Evolutionary conservation across 2,888 invertebrate species (phyloP), one percentile per base, ranked within the genome.

Genomic region (Microdon myrmicae): DNA sequence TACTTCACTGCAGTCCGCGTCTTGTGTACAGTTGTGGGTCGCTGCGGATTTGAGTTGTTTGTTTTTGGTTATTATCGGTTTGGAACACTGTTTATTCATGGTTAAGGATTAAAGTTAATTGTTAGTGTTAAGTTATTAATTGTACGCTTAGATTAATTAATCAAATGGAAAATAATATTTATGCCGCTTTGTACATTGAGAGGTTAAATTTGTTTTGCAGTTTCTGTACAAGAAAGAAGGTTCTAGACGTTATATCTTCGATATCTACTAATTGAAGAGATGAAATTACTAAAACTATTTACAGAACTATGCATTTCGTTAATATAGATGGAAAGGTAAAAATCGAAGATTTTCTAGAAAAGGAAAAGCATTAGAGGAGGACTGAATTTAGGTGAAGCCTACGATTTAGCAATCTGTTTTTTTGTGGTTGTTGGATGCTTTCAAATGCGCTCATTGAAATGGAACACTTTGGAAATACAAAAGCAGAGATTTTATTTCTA

Each of bases 1-100:
- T 68, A 71, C 70, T 71, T 79, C 76, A 71, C 74, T 77, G 76
- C 80, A 80, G 72, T 80, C 80, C 70, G 74, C 74, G 72, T 80
- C 72, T 69, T 73, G 74, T 71, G 77, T 75, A 76, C 80, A 80
- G 74, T 74, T 79, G 72, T 70, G 72, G 72, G 58, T 51, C 53
- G 70, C 54, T 69, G 70, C 54, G 60, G 53, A 60, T 64, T 47
- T 64, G 58, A 64, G n/a, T n/a, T n/a, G n/a, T n/a, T 66, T 66
- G 39, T 55, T 43, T 19, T 53, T 47, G 53, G 53, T 51, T 39
- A 64, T 67, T 67, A 58, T 61, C 54, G 56, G 67, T 67, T 53
- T 48, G 37, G 48, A 48, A 67, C 47, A 56, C 12, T 53, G 25
- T 43, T 67, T 66, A 38, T 19, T 45, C 10, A 26, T 59, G n/a